Evolutionary conservation across 2,797 vertebrate genomes (phyloP).

Genomic region (Eulemur rubriventer): DNA sequence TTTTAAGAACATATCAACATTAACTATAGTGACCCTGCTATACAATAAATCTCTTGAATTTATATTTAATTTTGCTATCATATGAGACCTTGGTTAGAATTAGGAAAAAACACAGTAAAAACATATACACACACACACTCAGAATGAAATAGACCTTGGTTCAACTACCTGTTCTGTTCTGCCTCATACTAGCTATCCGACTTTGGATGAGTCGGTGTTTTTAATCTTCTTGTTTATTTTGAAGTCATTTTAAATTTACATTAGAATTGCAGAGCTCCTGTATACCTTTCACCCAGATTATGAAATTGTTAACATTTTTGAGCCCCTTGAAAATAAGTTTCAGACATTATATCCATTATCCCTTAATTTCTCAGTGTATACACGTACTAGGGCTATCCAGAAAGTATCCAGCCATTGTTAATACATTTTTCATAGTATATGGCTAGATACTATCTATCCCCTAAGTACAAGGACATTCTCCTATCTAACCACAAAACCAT

Average conservation of each 20-base stretch:
- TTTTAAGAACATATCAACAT: neutral
- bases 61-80: neutral
- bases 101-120: neutral
- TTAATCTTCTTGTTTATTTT: neutral
- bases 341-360: neutral
- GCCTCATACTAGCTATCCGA: neutral
- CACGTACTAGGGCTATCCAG: neutral
- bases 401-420: no score
- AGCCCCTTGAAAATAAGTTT: neutral
- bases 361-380: neutral
- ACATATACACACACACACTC: neutral
- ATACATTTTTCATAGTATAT: no score
- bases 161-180: neutral
- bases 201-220: neutral
- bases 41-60: neutral
- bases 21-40: neutral
- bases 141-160: neutral
- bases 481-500: neutral
- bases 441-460: no score
- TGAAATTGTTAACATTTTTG: neutral
- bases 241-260: slow-evolving; percentile 27
- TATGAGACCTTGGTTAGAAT: neutral
- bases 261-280: neutral
- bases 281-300: neutral
- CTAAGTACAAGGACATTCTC: neutral